phyloP scores from a whole-genome alignment of 2,113 vertebrate species.

The Rhea pennata region DNA sequence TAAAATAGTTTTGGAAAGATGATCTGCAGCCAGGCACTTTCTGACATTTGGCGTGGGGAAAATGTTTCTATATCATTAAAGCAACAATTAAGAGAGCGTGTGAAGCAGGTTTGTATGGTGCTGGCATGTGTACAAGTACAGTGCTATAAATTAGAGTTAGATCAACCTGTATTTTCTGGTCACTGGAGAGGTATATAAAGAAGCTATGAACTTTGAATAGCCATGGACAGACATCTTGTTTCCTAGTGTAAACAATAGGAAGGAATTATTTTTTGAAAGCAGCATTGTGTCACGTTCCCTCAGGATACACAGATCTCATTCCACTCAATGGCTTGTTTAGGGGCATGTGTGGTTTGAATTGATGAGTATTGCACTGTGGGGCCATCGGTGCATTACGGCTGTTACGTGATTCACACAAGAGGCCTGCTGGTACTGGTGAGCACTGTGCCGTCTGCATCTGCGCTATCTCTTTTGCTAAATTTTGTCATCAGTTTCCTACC shows the following conservation, averaged over 20 bases:
- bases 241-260: neutral
- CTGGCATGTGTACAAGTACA: neutral
- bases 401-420: accelerated
- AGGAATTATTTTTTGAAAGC: neutral
- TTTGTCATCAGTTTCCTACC: neutral
- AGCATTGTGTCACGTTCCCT: neutral
- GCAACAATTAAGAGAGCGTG: neutral
- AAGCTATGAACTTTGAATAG: neutral
- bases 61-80: neutral
- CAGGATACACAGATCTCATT: neutral
- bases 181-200: neutral
- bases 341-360: neutral
- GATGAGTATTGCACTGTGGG: neutral
- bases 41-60: neutral
- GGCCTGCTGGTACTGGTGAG: neutral
- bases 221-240: neutral
- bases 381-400: accelerated
- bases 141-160: neutral
- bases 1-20: neutral
- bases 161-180: neutral
- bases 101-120: neutral
- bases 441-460: neutral
- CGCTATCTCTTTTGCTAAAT: neutral
- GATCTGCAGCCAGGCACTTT: neutral
- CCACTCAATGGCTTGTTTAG: neutral